A percentile compares a stretch with the other conserved stretches of the same genome.
phyloP scores from a whole-genome alignment of 2,888 invertebrate species.

The Drosophila monieri region DNA sequence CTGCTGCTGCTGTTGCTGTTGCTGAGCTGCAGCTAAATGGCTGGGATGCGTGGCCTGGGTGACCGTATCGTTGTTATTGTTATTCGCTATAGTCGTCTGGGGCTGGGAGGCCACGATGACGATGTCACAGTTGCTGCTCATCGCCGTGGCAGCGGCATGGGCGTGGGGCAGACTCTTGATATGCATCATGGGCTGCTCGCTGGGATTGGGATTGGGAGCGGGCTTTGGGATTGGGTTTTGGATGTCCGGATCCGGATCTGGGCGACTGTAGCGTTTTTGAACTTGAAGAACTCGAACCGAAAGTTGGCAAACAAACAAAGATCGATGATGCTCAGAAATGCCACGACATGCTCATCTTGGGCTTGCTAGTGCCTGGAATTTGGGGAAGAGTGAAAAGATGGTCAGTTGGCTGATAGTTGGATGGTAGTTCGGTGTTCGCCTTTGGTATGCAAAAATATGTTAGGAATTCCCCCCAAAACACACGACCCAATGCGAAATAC shows the following conservation, averaged over 20 bases:
- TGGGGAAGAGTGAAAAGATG: constrained; percentile 28
- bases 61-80: constrained; percentile 76
- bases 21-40: constrained; percentile 65
- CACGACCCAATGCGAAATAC: constrained; percentile 26
- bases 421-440: constrained; percentile 49
- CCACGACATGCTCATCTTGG: constrained; percentile 44
- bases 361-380: constrained; percentile 41
- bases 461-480: constrained; percentile 73
- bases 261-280: constrained; percentile 1
- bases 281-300: constrained; percentile 29
- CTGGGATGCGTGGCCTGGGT: constrained; percentile 69
- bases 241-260: not conserved
- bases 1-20: constrained; percentile 62
- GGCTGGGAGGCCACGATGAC: constrained; percentile 82
- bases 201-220: constrained; percentile 12
- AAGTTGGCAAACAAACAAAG: constrained; percentile 50
- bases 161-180: constrained; percentile 82
- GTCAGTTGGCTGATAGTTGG: constrained; percentile 54
- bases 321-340: constrained; percentile 46
- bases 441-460: constrained; percentile 73
- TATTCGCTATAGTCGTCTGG: constrained; percentile 76
- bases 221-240: constrained; percentile 8
- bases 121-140: constrained; percentile 83
- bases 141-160: constrained; percentile 81
- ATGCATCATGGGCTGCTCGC: constrained; percentile 73